A percentile compares a stretch with the other conserved stretches of the same genome.
phyloP scores from a whole-genome alignment of 2,888 invertebrate species.

The Drosophila vallismaia region DNA sequence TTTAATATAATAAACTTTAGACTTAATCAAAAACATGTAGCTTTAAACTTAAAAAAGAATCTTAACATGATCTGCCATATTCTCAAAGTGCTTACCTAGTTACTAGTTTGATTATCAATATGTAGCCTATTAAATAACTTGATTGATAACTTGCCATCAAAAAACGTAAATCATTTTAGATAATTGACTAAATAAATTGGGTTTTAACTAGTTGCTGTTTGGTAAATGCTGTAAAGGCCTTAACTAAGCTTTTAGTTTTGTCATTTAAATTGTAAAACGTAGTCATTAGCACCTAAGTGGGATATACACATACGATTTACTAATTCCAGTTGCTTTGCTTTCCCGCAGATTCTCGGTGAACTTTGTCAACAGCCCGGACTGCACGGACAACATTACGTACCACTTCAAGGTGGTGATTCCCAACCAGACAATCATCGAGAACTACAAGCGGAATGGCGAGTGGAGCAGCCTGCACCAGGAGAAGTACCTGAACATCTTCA shows the following conservation, averaged over 20 bases:
- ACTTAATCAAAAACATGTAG: too few relatives aligned
- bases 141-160: too few relatives aligned
- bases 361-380: slow-evolving; percentile 76
- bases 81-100: too few relatives aligned
- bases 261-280: not conserved
- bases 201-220: not conserved
- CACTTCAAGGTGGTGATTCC: slow-evolving; percentile 80
- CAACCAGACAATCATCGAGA: slow-evolving; percentile 75
- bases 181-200: not conserved
- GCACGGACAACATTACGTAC: slow-evolving; percentile 80
- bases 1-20: too few relatives aligned
- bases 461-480: slow-evolving; percentile 79
- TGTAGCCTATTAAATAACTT: too few relatives aligned
- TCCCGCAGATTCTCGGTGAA: slow-evolving; percentile 82
- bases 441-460: slow-evolving; percentile 77
- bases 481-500: slow-evolving; percentile 62
- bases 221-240: not conserved
- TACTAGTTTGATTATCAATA: too few relatives aligned
- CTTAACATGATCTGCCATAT: too few relatives aligned
- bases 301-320: slow-evolving; percentile 12
- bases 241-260: not conserved
- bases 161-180: not conserved
- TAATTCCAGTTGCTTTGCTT: not conserved
- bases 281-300: slow-evolving; percentile 16
- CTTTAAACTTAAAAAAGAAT: too few relatives aligned